Conservation (phyloP, 2,113 vertebrate species). For the Orientallactaga bullata region DNA sequence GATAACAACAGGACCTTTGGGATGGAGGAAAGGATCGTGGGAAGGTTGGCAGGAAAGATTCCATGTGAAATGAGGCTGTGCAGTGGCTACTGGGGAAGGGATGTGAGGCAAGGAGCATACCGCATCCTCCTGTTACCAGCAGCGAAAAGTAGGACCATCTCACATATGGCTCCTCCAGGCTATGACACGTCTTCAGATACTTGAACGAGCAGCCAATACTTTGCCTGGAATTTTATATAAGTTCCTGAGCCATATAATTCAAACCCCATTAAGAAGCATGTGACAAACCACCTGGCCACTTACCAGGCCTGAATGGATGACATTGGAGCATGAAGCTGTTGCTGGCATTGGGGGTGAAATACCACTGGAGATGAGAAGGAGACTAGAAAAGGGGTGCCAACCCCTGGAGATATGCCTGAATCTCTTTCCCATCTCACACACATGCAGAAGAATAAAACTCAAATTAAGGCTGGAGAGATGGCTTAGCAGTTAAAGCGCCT, state of each 20-base stretch:
- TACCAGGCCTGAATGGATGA: neutral
- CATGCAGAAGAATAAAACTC: neutral
- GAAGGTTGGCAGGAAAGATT: neutral
- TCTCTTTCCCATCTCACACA: neutral
- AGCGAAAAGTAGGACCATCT: neutral
- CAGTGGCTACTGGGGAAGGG: accelerated
- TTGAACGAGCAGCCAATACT: neutral
- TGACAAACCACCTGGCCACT: too few species aligned
- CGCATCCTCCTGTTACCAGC: accelerated
- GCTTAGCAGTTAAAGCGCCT: too few species aligned
- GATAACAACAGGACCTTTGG: neutral
- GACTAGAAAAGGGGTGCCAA: accelerated
- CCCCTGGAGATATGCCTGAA: neutral
- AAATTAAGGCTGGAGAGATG: too few species aligned
- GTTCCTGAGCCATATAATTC: neutral
- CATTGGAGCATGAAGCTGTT: accelerated
- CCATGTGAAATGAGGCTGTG: accelerated
- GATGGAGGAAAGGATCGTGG: too few species aligned
- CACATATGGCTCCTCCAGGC: neutral
- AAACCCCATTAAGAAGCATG: neutral
- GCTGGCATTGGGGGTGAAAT: neutral
- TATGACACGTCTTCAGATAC: neutral
- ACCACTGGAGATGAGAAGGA: neutral
- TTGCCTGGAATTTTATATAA: neutral
- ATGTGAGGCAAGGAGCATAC: too few species aligned